These are phyloP conservation scores for Stenotaenia linearis DNA, from an alignment of 2,888 invertebrate species.

Conservation along the genomic window DNA sequence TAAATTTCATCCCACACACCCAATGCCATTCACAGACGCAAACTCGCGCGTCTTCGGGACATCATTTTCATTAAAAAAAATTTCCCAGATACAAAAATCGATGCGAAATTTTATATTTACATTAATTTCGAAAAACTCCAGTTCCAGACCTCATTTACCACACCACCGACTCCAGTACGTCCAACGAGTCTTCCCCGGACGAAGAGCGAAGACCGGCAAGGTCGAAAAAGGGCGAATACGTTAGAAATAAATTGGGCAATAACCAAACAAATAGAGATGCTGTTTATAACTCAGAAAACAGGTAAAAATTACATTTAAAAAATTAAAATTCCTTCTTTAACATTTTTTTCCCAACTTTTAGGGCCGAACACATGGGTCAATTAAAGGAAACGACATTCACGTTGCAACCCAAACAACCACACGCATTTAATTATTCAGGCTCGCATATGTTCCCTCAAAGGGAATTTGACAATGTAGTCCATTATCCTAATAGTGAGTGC, in stretches of 20 bases:
- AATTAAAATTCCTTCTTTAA: background rate
- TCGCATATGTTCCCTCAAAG: slow-evolving; percentile 26
- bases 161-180: slow-evolving; percentile 36
- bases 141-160: slow-evolving; percentile 37
- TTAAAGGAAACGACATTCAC: slow-evolving; percentile 29
- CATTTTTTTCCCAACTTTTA: background rate
- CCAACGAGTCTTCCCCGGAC: slow-evolving; percentile 36
- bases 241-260: background rate
- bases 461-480: slow-evolving; percentile 24
- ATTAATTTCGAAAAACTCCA: background rate
- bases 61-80: too few species aligned
- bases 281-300: background rate
- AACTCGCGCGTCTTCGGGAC: too few species aligned
- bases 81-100: too few species aligned
- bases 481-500: slow-evolving; percentile 27
- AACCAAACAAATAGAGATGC: background rate
- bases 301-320: background rate
- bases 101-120: background rate
- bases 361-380: background rate
- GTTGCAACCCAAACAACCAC: background rate
- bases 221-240: slow-evolving; percentile 27
- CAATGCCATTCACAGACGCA: too few species aligned
- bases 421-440: background rate
- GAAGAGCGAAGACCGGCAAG: slow-evolving; percentile 31
- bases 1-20: too few species aligned